These are phyloP conservation scores for Laspeyria flexula DNA, from an alignment of 2,888 invertebrate genomes.

Conservation along the genomic window DNA sequence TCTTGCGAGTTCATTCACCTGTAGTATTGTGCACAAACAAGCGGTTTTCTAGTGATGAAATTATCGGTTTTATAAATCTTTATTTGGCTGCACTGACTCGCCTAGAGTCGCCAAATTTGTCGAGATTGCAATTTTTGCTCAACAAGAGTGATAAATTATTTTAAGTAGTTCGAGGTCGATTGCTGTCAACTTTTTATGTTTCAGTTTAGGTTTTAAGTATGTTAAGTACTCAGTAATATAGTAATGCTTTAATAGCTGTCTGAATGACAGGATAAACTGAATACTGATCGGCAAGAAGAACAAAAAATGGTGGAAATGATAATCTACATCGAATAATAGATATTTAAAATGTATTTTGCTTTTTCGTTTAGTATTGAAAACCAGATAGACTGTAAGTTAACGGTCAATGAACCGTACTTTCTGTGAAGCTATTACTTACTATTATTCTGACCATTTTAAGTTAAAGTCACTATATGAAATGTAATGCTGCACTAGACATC, in stretches of 20 bases:
- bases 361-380: no score
- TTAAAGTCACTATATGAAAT: background rate
- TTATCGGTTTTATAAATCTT: slow-evolving; percentile 10
- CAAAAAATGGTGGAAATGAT: no score
- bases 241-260: background rate
- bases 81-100: slow-evolving; percentile 8
- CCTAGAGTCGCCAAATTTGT: slow-evolving; percentile 14
- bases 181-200: slow-evolving; percentile 18
- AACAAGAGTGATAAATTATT: slow-evolving; percentile 22
- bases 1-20: slow-evolving; percentile 34
- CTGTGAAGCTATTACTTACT: no score
- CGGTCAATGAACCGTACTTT: no score
- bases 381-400: no score
- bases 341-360: no score
- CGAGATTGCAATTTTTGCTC: slow-evolving; percentile 21
- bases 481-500: slow-evolving; percentile 2
- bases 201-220: no score
- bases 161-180: slow-evolving; percentile 40
- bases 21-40: slow-evolving; percentile 21
- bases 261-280: no score
- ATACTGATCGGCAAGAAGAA: no score
- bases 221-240: background rate
- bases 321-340: no score
- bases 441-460: background rate
- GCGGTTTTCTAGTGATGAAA: slow-evolving; percentile 15